phyloP scores from a whole-genome alignment of 2,888 invertebrate genomes.

The Argyresthia albistria region DNA sequence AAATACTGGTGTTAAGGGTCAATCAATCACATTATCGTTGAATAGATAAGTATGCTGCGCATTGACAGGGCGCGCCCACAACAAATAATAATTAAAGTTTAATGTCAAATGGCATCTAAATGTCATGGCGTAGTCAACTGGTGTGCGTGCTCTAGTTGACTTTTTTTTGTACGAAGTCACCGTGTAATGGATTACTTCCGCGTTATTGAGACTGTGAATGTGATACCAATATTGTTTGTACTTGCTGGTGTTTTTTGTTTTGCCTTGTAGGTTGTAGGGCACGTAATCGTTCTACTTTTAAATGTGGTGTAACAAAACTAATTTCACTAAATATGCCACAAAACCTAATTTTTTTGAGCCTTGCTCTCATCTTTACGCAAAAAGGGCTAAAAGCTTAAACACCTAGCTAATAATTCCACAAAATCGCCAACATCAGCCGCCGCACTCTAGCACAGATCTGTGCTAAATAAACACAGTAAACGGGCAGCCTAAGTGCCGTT shows the following conservation, averaged over 20 bases:
- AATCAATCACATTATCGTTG: too few species aligned
- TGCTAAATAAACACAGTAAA: too few species aligned
- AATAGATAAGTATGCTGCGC: conserved; percentile 17
- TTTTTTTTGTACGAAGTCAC: not conserved
- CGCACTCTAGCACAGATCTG: too few species aligned
- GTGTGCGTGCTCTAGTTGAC: not conserved
- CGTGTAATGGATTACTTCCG: not conserved
- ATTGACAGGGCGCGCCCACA: conserved; percentile 52
- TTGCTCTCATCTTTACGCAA: too few species aligned
- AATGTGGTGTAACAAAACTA: too few species aligned
- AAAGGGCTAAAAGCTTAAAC: not conserved
- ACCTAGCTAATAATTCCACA: conserved; percentile 1
- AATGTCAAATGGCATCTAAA: conserved; percentile 67
- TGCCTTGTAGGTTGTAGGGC: too few species aligned
- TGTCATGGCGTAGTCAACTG: conserved; percentile 24
- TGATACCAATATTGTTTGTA: not conserved
- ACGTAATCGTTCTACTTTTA: too few species aligned
- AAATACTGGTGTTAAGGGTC: not conserved
- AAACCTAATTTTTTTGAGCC: too few species aligned
- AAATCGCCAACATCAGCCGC: not conserved
- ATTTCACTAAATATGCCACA: too few species aligned
- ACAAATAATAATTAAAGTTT: conserved; percentile 58
- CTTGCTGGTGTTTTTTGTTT: not conserved
- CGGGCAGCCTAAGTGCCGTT: not conserved
- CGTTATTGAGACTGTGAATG: not conserved